Evolutionary conservation across 2,888 invertebrate genomes (phyloP).

Genomic region (Pasiphila rectangulata): DNA sequence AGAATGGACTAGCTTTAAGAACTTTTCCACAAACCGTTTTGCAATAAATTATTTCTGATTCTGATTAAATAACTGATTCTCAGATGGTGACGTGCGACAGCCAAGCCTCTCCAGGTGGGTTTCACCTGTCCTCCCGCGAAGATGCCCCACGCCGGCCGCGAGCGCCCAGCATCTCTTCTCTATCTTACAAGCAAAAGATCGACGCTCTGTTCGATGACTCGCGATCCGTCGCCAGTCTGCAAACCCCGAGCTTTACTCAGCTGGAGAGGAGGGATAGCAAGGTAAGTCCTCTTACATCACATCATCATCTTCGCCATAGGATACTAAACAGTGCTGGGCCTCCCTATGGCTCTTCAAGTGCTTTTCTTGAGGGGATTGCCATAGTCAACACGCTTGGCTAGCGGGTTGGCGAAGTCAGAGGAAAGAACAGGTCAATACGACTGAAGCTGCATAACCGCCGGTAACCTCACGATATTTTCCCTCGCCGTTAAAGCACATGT

Average conservation of each 20-base stretch:
- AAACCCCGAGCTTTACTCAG: constrained; percentile 46
- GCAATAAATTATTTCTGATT: not conserved
- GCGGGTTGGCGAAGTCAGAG: too few species aligned
- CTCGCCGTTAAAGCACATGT: too few species aligned
- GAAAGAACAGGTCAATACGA: too few species aligned
- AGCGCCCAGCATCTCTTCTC: constrained; percentile 73
- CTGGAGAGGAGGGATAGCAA: constrained; percentile 61
- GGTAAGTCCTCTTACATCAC: constrained; percentile 40
- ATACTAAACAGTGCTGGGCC: too few species aligned
- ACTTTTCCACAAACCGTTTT: too few species aligned
- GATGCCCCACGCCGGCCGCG: constrained; percentile 63
- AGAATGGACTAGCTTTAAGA: too few species aligned
- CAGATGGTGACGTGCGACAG: constrained; percentile 77
- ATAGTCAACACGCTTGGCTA: too few species aligned
- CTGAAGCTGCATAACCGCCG: too few species aligned
- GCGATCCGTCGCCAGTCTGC: constrained; percentile 79
- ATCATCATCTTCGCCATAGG: too few species aligned
- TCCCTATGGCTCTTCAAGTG: too few species aligned
- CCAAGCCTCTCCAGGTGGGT: constrained; percentile 64
- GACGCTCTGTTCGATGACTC: constrained; percentile 91
- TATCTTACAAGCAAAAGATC: constrained; percentile 91
- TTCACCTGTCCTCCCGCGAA: constrained; percentile 68
- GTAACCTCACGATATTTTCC: too few species aligned
- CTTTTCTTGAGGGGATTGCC: too few species aligned
- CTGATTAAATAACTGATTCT: not conserved